Evolutionary conservation across 37 sponge, comb jelly and placozoan genomes (phyloP), one percentile per base, ranked within the genome.

Genomic region (Ephydatia muelleri): DNA sequence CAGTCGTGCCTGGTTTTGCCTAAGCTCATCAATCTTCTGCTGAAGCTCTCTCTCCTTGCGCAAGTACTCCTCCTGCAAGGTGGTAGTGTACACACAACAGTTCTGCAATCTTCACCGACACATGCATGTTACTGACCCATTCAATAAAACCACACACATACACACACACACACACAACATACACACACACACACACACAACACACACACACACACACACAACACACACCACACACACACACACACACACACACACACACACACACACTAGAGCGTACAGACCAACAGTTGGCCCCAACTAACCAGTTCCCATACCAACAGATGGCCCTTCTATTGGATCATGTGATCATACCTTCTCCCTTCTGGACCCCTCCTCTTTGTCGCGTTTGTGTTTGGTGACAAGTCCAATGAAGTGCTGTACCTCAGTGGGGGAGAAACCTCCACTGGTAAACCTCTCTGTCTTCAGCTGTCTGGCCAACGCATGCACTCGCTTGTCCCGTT

Each of bases 1-100:
- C 37, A 82, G 76, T 49, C 70, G 57, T 49, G 93, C 85, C 68
- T 73, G 83, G 67, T 85, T 88, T 26, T 76, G 78, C n/a, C 75
- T 38, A n/a, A 89, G 86, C 67, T 93, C 87, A 69, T 76, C 75
- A 29, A 86, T 34, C 67, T 80, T 71, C 49, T 74, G 32, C 79
- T 81, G 49, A 0, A 88, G 40, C 29, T 29, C 73, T 11, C 65
- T 39, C 70, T 92, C 93, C 65, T 85, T 76, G 23, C 68, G 29
- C 19, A 48, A 5, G n/a, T 43, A 82, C 57, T 31, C 64, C 38
- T 81, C 68, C 89, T 88, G 74, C 19, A 72, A 33, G 29, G n/a
- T n/a, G n/a, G n/a, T n/a, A n/a, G n/a, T n/a, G 32, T 37, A 72
- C 40, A 8, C 67, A 36, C 11, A 47, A 36, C 31, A 13, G 13